A percentile compares a stretch with the other conserved stretches of the same genome.
Evolutionary conservation across 37 sponge, comb jelly and placozoan species (phyloP).

Genomic region (Chondrosia reniformis): DNA sequence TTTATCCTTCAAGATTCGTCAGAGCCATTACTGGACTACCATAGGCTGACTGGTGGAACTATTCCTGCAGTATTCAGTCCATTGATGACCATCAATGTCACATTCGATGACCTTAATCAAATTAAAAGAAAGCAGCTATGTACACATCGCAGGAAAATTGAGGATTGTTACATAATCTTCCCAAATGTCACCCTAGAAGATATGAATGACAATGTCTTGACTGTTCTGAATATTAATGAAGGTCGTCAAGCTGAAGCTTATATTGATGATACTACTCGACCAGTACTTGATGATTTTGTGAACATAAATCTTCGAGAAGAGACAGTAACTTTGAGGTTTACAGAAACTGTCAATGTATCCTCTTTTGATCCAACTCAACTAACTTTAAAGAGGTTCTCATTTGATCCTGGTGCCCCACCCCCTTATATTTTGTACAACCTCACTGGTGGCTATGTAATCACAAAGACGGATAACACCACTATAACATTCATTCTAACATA

Average conservation of each 20-base stretch:
- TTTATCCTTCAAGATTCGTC: conserved; percentile 48
- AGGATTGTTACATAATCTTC: conserved; percentile 71
- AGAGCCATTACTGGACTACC: conserved; percentile 19
- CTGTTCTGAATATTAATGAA: conserved; percentile 18
- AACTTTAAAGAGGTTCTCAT: conserved; percentile 51
- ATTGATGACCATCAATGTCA: conserved; percentile 37
- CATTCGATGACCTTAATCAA: conserved; percentile 75
- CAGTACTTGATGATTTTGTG: conserved; percentile 55
- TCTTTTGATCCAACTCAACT: conserved; percentile 53
- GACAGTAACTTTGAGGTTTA: conserved; percentile 68
- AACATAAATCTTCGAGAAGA: conserved; percentile 66
- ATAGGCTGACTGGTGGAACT: conserved; percentile 38
- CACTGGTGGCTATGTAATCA: conserved; percentile 57
- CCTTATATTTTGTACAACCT: conserved; percentile 28
- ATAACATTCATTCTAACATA: conserved; percentile 46
- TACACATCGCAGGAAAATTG: conserved; percentile 38
- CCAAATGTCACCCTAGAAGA: conserved; percentile 59
- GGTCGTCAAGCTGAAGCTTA: conserved; percentile 32
- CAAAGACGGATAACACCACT: conserved; percentile 34
- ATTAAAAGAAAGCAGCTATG: conserved; percentile 73
- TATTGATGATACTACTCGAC: conserved; percentile 55
- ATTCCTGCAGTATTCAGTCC: conserved; percentile 29
- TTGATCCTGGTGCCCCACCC: conserved; percentile 7
- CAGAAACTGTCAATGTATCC: conserved; percentile 80
- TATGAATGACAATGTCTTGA: conserved; percentile 73